Base-by-base conservation (phyloP, 1,140 invertebrate genomes). In the Arctopsyche grandis region DNA sequence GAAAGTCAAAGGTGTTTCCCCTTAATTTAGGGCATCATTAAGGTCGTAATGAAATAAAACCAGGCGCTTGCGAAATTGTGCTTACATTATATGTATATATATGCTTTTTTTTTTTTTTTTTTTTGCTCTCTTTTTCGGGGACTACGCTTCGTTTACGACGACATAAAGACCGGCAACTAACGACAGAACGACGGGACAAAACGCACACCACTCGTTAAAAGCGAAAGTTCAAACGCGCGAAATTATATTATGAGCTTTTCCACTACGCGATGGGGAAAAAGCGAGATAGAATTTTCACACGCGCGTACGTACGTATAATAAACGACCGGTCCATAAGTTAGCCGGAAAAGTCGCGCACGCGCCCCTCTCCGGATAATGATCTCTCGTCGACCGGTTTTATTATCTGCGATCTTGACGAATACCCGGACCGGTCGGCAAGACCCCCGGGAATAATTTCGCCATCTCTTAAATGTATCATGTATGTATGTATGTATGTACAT, bases 21-120 rank as follows among this genome's bases (percentile, higher is more conserved):
- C 74, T 79, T 81, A 79, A 81, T 81, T 81, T 81, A 81, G 76
- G 77, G 70, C 46, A 63, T 79, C 80, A 77, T 81, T 78, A 81
- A 81, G 73, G 38, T 48, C 22, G 80, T 74, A 79, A 81, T 81
- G 69, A 81, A 81, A 77, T 81, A 79, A 81, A 79, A 79, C 77
- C 73, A 63, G 69, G 16, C 12, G 26, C 73, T 46, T 46, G 74
- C 77, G 77, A 79, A 79, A 63, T 38, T 81, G 70, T 48, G 7
- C 29, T 7, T 38, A 38, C 29, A n/a, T n/a, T n/a, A n/a, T n/a
- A n/a, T n/a, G n/a, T n/a, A n/a, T n/a, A n/a, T n/a, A n/a, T n/a
- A n/a, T n/a, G n/a, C n/a, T n/a, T n/a, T n/a, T n/a, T n/a, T n/a
- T n/a, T n/a, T 38, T 38, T 38, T 38, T 38, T 4, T 7, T 38